Evolutionary conservation across 2,888 invertebrate genomes (phyloP).

Genomic region (Drosophila parthenogenetica): DNA sequence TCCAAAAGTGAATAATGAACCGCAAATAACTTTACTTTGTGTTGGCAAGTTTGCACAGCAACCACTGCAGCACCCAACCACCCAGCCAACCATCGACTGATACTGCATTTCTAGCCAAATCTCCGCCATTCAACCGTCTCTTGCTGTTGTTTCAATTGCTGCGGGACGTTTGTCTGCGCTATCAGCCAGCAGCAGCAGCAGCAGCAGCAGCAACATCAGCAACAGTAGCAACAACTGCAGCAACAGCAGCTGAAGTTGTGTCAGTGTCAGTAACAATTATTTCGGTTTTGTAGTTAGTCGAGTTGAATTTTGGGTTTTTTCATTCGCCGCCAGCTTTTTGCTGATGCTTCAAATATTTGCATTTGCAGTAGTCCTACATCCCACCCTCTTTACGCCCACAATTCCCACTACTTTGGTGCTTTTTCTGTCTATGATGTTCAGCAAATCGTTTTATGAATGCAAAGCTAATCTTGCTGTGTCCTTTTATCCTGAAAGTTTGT

Average conservation of each 20-base stretch:
- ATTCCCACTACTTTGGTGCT: constrained; percentile 5
- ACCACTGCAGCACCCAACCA: constrained; percentile 16
- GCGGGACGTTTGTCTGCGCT: constrained; percentile 67
- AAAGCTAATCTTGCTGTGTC: constrained; percentile 31
- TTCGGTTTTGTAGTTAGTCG: constrained; percentile 65
- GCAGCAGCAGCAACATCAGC: constrained; percentile 30
- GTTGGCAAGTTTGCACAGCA: constrained; percentile 48
- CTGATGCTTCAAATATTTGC: constrained; percentile 67
- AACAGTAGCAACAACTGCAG: constrained; percentile 20
- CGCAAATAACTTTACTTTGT: constrained; percentile 80
- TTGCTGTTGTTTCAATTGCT: constrained; percentile 62
- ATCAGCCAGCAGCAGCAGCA: constrained; percentile 46
- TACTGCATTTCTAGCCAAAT: constrained; percentile 54
- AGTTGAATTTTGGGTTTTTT: constrained; percentile 37
- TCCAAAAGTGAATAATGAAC: constrained; percentile 81
- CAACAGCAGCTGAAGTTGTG: constrained; percentile 44
- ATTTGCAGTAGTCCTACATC: constrained; percentile 50
- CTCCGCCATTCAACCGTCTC: constrained; percentile 32
- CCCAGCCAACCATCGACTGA: constrained; percentile 20
- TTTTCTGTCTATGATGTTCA: constrained; percentile 39
- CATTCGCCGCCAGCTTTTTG: constrained; percentile 37
- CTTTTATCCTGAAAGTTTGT: constrained; percentile 14
- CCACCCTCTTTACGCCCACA: background rate
- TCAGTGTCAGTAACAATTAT: constrained; percentile 80
- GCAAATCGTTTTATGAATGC: constrained; percentile 57